A percentile compares a stretch with the other conserved stretches of the same genome.
Evolutionary conservation across 2,888 invertebrate species (phyloP).

Genomic region (Tineola bisselliella): DNA sequence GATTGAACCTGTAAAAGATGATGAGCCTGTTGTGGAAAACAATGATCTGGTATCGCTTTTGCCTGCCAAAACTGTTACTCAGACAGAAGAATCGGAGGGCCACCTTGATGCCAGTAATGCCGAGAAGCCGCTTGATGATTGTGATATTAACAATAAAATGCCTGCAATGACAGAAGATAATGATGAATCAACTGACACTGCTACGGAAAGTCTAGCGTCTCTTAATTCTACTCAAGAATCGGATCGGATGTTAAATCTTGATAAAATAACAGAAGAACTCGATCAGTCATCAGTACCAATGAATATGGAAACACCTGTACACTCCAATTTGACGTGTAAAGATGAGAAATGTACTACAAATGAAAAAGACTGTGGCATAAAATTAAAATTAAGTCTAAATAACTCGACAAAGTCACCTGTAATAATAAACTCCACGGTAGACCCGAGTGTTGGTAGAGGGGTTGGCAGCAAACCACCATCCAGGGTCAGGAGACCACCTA

Average conservation of each 20-base stretch:
- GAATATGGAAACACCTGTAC: background rate
- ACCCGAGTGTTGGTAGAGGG: conserved; percentile 51
- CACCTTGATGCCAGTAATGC: background rate
- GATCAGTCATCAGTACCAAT: background rate
- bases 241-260: background rate
- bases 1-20: background rate
- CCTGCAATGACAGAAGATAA: background rate
- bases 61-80: background rate
- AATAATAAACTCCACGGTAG: conserved; percentile 61
- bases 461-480: conserved; percentile 46
- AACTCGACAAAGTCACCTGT: conserved; percentile 56
- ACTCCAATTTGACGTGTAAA: background rate
- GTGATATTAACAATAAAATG: background rate
- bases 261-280: background rate
- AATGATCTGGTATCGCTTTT: background rate
- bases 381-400: conserved; percentile 56
- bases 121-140: background rate
- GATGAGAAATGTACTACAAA: background rate
- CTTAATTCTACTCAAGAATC: background rate
- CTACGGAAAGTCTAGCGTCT: background rate
- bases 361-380: conserved; percentile 49
- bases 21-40: background rate
- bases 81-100: background rate
- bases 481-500: conserved; percentile 49
- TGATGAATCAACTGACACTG: background rate